Evolutionary conservation across 37 sponge, comb jelly and placozoan species (phyloP).

Genomic region (Lycopodina hypogea): DNA sequence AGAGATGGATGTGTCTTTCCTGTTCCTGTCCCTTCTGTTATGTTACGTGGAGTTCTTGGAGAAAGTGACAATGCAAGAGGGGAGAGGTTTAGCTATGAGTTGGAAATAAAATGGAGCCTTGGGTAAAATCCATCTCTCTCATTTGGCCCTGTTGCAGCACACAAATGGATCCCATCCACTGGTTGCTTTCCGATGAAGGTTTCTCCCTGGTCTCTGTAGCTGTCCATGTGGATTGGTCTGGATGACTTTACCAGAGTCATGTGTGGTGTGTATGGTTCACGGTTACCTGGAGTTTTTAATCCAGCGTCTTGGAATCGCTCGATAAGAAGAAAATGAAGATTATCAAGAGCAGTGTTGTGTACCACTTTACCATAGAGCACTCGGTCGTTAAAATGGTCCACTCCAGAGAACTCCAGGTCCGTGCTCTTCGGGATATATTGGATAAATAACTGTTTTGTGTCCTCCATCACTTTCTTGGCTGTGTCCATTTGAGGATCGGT

Average conservation of each 20-base stretch:
- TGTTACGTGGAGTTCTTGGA: constrained; percentile 26
- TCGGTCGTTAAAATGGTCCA: constrained; percentile 68
- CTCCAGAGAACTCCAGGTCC: constrained; percentile 52
- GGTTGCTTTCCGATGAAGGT: constrained; percentile 50
- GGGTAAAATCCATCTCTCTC: constrained; percentile 67
- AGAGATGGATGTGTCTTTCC: constrained; percentile 57
- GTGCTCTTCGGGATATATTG: constrained; percentile 51
- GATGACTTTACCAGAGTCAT: constrained; percentile 79
- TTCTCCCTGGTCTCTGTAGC: constrained; percentile 41
- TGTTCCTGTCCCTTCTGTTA: constrained; percentile 51
- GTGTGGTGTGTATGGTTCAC: constrained; percentile 74
- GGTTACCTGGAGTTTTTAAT: constrained; percentile 81
- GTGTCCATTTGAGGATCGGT: constrained; percentile 37
- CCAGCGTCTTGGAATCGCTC: constrained; percentile 69
- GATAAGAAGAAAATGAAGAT: constrained; percentile 48
- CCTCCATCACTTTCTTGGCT: constrained; percentile 57
- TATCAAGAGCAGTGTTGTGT: constrained; percentile 50
- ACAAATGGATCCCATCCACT: constrained; percentile 46
- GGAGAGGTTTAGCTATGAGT: constrained; percentile 38
- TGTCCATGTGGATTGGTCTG: constrained; percentile 59
- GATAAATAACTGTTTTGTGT: constrained; percentile 38
- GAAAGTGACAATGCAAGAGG: not conserved
- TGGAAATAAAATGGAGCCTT: constrained; percentile 19
- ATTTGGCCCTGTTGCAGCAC: constrained; percentile 66
- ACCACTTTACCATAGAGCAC: constrained; percentile 61